These are phyloP conservation scores for Tragelaphus strepsiceros DNA, from an alignment of 2,113 vertebrate species.

Conservation along the genomic window DNA sequence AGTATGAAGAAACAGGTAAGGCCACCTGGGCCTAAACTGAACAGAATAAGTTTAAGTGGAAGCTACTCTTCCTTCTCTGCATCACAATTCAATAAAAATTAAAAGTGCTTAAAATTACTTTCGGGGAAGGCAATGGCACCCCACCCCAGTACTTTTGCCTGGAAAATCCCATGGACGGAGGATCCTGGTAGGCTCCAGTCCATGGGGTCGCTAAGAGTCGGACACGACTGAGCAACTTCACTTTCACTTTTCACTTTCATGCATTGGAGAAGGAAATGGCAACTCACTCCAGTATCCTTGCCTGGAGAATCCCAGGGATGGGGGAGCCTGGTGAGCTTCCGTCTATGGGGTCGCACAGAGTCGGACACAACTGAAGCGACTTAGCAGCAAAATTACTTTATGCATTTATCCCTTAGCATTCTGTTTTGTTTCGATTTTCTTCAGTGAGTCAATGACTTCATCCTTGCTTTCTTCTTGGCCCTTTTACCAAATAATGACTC, in stretches of 20 bases:
- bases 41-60: background rate
- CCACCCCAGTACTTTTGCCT: too few relatives aligned
- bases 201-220: too few relatives aligned
- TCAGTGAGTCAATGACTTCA: background rate
- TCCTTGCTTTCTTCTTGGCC: background rate
- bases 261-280: too few relatives aligned
- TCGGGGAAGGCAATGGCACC: background rate
- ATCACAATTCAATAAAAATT: background rate
- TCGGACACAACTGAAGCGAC: too few relatives aligned
- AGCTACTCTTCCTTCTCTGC: background rate
- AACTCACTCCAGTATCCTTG: too few relatives aligned
- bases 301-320: too few relatives aligned
- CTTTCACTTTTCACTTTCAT: too few relatives aligned
- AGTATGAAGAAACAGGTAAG: background rate
- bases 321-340: too few relatives aligned
- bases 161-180: too few relatives aligned
- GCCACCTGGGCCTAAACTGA: background rate
- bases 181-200: too few relatives aligned
- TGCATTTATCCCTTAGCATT: background rate
- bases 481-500: background rate
- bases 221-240: too few relatives aligned
- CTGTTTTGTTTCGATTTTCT: background rate
- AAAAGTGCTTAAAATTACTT: background rate
- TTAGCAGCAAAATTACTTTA: background rate
- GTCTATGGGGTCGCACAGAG: too few relatives aligned